Conservation (phyloP, 2,797 vertebrate species). For the Gouania willdenowi region DNA sequence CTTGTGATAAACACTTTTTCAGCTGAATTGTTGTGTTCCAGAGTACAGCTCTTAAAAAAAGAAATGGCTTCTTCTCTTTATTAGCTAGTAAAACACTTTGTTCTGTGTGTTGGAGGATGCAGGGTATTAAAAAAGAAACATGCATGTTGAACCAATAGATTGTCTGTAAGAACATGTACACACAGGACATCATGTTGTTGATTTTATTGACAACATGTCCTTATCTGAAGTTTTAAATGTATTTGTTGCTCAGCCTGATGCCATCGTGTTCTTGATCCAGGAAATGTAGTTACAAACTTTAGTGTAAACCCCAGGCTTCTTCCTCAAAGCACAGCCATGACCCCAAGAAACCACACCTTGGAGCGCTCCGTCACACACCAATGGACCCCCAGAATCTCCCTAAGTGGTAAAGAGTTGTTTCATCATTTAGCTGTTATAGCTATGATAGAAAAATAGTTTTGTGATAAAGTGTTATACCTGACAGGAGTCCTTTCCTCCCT, state of each 20-base stretch:
- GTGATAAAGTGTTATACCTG: too few relatives aligned
- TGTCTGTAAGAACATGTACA: too few relatives aligned
- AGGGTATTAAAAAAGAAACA: too few relatives aligned
- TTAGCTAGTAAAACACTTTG: neutral
- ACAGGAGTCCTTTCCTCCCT: conserved; percentile 80
- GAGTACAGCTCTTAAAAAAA: too few relatives aligned
- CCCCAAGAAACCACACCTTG: conserved; percentile 88
- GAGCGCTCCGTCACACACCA: conserved; percentile 74
- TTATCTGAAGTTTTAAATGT: conserved; percentile 1
- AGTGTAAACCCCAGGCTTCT: conserved; percentile 80
- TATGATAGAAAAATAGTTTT: too few relatives aligned
- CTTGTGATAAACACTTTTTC: conserved; percentile 2
- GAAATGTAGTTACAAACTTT: conserved; percentile 78
- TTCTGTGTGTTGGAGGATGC: neutral
- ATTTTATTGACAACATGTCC: conserved; percentile 21
- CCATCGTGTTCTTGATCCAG: conserved; percentile 76
- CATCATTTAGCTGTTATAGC: neutral
- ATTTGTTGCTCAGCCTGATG: conserved; percentile 33
- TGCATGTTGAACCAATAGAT: too few relatives aligned
- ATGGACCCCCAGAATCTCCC: conserved; percentile 82
- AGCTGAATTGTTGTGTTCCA: conserved; percentile 5
- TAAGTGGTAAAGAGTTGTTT: conserved; percentile 33
- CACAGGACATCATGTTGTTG: neutral
- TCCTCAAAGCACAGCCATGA: conserved; percentile 69
- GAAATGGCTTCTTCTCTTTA: too few relatives aligned